These are phyloP conservation scores for Oreocharis arfaki DNA, from an alignment of 2,113 vertebrate genomes.

Conservation along the genomic window DNA sequence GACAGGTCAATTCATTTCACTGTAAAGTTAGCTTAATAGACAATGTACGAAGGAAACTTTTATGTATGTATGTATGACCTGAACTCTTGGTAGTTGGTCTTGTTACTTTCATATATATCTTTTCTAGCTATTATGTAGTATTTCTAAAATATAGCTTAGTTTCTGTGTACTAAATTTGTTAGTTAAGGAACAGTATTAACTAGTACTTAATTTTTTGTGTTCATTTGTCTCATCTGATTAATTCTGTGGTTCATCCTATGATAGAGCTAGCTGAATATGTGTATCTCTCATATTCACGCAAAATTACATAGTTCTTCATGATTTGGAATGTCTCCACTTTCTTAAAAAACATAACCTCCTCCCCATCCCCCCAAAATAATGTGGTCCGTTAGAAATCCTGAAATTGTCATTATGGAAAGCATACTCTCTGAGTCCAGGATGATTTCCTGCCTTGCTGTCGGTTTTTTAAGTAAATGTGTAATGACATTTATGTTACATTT, in stretches of 20 bases:
- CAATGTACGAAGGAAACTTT: neutral
- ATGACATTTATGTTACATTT: neutral
- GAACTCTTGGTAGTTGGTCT: neutral
- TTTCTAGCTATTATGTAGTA: neutral
- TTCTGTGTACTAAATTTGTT: neutral
- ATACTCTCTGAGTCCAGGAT: neutral
- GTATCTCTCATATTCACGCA: neutral
- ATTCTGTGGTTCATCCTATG: neutral
- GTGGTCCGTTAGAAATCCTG: neutral
- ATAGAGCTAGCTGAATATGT: neutral
- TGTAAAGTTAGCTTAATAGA: neutral
- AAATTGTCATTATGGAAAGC: neutral
- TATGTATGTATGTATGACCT: neutral
- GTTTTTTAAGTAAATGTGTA: neutral
- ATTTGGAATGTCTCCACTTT: neutral
- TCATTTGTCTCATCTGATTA: neutral
- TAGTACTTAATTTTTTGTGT: neutral
- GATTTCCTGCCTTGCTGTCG: neutral
- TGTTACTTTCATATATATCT: neutral
- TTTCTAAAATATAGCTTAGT: neutral
- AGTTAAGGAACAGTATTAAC: neutral
- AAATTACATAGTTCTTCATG: neutral
- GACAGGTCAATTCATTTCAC: neutral
- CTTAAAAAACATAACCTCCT: neutral
- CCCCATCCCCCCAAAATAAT: fast-evolving